Evolutionary conservation across 1,140 invertebrate species (phyloP).

Genomic region (Ceratina australensis): DNA sequence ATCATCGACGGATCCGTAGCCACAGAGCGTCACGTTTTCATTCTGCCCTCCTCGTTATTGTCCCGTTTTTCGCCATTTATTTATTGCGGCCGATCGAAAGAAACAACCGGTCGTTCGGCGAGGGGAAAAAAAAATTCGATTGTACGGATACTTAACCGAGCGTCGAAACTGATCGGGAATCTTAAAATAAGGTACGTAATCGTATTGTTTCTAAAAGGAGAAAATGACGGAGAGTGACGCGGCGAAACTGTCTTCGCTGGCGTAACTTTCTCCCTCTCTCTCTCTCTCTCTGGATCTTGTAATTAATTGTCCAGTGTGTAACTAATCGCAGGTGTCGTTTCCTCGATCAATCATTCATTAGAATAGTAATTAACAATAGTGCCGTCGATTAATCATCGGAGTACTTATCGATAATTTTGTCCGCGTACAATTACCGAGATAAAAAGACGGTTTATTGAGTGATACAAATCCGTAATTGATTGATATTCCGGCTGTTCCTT

Average conservation of each 20-base stretch:
- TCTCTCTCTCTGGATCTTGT: neutral
- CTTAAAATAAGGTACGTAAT: neutral
- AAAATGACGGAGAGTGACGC: constrained; percentile 5
- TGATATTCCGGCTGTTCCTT: neutral
- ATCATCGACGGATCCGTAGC: constrained; percentile 26
- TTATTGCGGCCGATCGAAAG: neutral
- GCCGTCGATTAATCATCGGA: constrained; percentile 36
- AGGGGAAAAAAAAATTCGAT: no score
- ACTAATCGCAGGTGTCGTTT: constrained; percentile 43
- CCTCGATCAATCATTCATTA: constrained; percentile 46
- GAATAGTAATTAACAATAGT: constrained; percentile 45
- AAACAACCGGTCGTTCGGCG: neutral
- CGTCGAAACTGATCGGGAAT: neutral
- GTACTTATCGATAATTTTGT: constrained; percentile 45
- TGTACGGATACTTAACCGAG: neutral
- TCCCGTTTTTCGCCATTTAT: constrained; percentile 22
- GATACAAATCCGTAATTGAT: constrained; percentile 39
- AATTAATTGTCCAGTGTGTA: constrained; percentile 38
- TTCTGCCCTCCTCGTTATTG: constrained; percentile 30
- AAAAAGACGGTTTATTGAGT: constrained; percentile 31
- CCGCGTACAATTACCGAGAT: neutral
- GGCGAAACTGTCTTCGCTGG: neutral
- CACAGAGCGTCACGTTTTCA: constrained; percentile 29
- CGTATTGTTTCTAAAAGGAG: neutral
- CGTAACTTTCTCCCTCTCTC: neutral